Conservation (phyloP, 2,113 vertebrate species). For the Aplodontia rufa region DNA sequence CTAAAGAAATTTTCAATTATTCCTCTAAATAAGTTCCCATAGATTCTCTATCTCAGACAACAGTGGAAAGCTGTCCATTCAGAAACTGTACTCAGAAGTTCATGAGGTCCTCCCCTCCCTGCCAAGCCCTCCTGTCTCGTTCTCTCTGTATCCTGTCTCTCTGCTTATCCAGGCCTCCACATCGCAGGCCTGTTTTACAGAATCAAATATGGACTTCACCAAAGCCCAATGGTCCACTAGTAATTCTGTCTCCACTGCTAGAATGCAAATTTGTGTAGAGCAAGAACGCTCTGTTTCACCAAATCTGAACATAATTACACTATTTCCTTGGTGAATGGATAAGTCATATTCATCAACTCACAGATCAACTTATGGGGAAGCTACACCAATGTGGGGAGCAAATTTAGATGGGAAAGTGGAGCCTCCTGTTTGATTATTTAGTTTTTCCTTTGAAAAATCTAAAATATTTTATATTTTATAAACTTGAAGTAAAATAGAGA, state of each 20-base stretch:
- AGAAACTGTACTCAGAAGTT: background rate
- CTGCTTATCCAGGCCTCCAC: background rate
- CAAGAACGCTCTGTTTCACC: background rate
- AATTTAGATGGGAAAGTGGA: background rate
- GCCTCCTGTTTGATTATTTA: background rate
- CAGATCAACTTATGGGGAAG: background rate
- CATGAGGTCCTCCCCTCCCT: background rate
- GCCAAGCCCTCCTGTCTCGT: background rate
- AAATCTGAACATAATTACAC: background rate
- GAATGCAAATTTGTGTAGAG: background rate
- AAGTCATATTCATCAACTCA: background rate
- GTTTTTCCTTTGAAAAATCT: conserved; percentile 12
- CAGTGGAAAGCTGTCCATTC: background rate
- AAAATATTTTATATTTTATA: background rate
- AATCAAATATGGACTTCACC: background rate
- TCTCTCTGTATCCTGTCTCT: background rate
- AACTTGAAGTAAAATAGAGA: background rate
- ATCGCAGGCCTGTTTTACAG: background rate
- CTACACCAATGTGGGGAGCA: background rate
- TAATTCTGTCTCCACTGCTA: background rate
- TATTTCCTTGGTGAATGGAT: background rate
- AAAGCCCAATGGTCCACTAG: background rate
- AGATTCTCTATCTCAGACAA: background rate
- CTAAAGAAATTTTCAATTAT: background rate
- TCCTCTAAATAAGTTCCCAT: background rate